These are phyloP conservation scores for Hyperoplus immaculatus DNA, from an alignment of 2,797 vertebrate species.

Conservation along the genomic window DNA sequence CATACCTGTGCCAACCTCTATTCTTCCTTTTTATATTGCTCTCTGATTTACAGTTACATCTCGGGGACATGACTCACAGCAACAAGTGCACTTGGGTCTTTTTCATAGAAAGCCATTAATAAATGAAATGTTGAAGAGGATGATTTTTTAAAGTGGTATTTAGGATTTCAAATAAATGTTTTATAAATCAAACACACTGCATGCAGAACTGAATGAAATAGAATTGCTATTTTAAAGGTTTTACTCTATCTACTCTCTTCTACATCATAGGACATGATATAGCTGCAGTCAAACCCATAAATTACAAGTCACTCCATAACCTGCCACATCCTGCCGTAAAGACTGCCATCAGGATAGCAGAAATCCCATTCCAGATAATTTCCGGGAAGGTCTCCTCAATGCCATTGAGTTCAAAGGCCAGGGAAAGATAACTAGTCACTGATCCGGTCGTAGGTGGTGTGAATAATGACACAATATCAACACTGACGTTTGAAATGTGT, in stretches of 20 bases:
- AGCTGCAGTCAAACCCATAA: conserved; percentile 46
- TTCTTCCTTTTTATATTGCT: conserved; percentile 14
- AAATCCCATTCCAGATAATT: conserved; percentile 45
- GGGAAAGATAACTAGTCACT: conserved; percentile 9
- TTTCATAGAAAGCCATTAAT: conserved; percentile 33
- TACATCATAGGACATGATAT: conserved; percentile 23
- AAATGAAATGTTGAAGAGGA: conserved; percentile 10
- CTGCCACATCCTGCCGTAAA: conserved; percentile 38
- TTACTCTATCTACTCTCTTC: conserved; percentile 9
- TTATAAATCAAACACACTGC: conserved; percentile 38
- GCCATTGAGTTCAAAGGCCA: conserved; percentile 16
- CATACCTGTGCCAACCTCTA: conserved; percentile 5
- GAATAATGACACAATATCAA: conserved; percentile 30
- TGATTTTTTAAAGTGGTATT: conserved; percentile 12
- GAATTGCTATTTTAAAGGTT: conserved; percentile 27
- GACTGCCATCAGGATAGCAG: conserved; percentile 26
- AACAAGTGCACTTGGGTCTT: neutral
- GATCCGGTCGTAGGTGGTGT: conserved; percentile 14
- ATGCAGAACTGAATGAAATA: conserved; percentile 9
- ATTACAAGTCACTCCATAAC: conserved; percentile 48
- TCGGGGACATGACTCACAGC: neutral
- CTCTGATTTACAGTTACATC: conserved; percentile 33
- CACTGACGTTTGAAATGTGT: neutral
- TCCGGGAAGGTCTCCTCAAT: conserved; percentile 51
- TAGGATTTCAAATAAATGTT: conserved; percentile 25